Conservation (phyloP, 2,797 vertebrate species). For the Nothura maculosa region DNA sequence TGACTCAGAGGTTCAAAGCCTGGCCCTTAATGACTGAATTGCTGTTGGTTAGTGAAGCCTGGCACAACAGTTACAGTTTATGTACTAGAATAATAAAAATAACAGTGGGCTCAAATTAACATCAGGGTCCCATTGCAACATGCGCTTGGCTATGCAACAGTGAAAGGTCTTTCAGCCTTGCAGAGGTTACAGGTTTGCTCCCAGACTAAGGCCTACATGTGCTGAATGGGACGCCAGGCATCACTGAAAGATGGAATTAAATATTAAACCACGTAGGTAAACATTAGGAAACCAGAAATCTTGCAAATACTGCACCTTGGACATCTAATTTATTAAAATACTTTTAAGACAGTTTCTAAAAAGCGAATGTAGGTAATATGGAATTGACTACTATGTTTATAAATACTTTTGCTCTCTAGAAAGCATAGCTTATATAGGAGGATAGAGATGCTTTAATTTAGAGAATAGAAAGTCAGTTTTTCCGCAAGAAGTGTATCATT, state of each 20-base stretch:
- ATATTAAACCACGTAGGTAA: background rate
- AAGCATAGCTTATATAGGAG: background rate
- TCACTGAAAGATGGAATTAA: background rate
- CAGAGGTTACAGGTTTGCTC: background rate
- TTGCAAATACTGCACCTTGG: background rate
- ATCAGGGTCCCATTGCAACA: fast-evolving
- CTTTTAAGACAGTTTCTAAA: background rate
- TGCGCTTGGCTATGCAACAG: background rate
- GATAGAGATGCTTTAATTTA: background rate
- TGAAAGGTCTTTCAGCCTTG: background rate
- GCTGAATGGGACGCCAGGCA: background rate
- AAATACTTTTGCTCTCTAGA: background rate
- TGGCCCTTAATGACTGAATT: background rate
- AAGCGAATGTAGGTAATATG: background rate
- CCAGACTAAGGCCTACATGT: fast-evolving
- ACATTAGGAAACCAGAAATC: background rate
- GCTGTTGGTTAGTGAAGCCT: background rate
- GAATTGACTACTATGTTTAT: background rate
- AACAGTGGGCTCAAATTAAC: background rate
- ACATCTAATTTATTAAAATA: background rate
- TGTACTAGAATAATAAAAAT: background rate
- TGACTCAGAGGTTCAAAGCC: background rate
- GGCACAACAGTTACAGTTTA: background rate
- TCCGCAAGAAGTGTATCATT: background rate
- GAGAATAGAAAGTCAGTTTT: background rate